These are phyloP conservation scores for Dinocampus coccinellae DNA, from an alignment of 2,888 invertebrate species.

Conservation along the genomic window DNA sequence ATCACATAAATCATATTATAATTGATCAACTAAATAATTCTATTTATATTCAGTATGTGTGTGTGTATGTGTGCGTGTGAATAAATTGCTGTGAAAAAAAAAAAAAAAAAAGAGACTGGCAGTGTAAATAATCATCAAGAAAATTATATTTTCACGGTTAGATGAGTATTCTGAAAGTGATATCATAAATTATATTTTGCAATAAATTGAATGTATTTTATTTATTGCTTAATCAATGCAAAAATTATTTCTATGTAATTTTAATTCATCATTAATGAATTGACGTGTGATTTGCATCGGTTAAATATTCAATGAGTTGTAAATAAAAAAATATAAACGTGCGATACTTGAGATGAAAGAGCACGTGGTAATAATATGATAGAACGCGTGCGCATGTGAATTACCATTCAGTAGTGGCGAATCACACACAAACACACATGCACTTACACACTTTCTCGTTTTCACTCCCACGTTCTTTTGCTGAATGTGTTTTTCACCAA, in stretches of 20 bases:
- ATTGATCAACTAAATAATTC: no score
- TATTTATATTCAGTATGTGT: no score
- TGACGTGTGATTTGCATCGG: no score
- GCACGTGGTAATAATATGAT: constrained; percentile 17
- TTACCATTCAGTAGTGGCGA: constrained; percentile 15
- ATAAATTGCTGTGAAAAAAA: no score
- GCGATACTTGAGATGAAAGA: neutral
- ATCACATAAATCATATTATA: neutral
- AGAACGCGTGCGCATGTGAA: constrained; percentile 16
- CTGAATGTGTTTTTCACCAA: constrained; percentile 3
- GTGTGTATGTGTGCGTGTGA: no score
- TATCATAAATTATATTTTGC: no score
- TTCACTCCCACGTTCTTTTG: constrained; percentile 8
- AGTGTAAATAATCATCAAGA: no score
- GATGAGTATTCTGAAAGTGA: no score
- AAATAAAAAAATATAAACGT: neutral
- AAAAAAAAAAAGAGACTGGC: neutral
- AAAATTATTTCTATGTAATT: neutral
- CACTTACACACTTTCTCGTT: neutral
- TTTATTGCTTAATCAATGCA: neutral
- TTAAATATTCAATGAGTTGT: neutral
- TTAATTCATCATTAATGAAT: no score
- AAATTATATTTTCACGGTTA: no score
- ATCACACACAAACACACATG: no score
- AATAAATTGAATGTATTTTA: neutral